Evolutionary conservation across 2,888 invertebrate species (phyloP), one percentile per base, ranked within the genome.

Genomic region (Athalia rosae): DNA sequence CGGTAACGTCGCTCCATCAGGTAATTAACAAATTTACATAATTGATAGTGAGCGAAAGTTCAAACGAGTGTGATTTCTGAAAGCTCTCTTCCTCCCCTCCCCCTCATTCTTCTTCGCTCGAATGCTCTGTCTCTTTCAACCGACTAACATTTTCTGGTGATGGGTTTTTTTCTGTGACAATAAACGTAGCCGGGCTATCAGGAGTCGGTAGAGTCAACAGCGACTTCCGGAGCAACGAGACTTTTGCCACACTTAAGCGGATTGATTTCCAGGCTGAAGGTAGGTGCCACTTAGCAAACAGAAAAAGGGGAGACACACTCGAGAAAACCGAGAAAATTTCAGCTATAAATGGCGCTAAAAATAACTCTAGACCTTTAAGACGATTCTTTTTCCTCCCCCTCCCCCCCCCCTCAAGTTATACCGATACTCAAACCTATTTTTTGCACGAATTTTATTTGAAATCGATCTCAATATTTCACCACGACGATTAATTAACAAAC

Each of bases 211-310:
- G 89, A 88, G 81, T 87, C 88, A 71, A 82, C 86, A 53, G 87
- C 84, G 77, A 63, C 86, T 66, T 89, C 90, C 47, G 84, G 89
- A 80, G 89, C 89, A 73, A 90, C 91, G 80, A 90, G 92, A 79
- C 89, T 91, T 82, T 90, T 94, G 91, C 95, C 95, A 83, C 93
- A 94, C 89, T 93, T 95, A 89, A 93, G 93, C 89, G 92, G 92
- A 87, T 91, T 95, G 85, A 92, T 95, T 87, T 92, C 93, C 85
- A 93, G 93, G 87, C 90, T 95, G 86, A 94, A 95, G 94, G 95
- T 95, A 93, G 94, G 94, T 61, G 74, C 11, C 58, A 5, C 41
- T 5, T 89, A 81, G 81, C 79, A 77, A 59, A 66, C 47, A 62
- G 47, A 66, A 41, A n/a, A 28, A 7, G 13, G 45, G 11, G 61